Evolutionary conservation across 2,113 vertebrate species (phyloP).

Genomic region (Gasterosteus nipponicus): DNA sequence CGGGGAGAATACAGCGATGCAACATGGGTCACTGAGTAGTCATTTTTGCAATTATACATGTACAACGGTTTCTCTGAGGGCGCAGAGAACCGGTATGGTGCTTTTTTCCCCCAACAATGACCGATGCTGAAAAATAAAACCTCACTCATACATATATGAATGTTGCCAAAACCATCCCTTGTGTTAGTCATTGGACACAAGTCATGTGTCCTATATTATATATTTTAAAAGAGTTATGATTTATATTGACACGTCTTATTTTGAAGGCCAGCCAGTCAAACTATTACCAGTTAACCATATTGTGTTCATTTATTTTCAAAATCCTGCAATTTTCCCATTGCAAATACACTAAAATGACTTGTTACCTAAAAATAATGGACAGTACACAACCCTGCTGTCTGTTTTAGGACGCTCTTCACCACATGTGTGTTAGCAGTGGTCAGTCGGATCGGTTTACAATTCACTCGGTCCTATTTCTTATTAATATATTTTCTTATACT

Average conservation of each 20-base stretch:
- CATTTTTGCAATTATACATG: neutral
- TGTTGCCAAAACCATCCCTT: slow-evolving; percentile 49
- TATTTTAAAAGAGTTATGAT: neutral
- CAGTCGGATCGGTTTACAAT: neutral
- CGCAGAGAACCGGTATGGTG: slow-evolving; percentile 14
- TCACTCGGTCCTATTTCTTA: neutral
- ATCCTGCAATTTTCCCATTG: neutral
- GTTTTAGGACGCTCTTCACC: neutral
- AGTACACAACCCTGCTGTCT: neutral
- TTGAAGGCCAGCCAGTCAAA: neutral
- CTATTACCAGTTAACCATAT: neutral
- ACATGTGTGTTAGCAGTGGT: neutral
- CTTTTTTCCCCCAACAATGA: slow-evolving; percentile 23
- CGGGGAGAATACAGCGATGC: neutral
- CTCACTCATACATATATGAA: slow-evolving; percentile 27
- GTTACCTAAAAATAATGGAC: neutral
- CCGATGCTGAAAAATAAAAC: neutral
- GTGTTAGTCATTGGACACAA: neutral
- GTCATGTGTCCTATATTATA: neutral
- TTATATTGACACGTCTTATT: neutral
- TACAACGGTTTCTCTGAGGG: neutral
- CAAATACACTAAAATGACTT: neutral
- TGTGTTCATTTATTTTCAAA: neutral
- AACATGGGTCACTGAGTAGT: neutral
- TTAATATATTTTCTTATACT: neutral